Base-by-base conservation (phyloP, 2,797 vertebrate species). In the Diplodus sargus region DNA sequence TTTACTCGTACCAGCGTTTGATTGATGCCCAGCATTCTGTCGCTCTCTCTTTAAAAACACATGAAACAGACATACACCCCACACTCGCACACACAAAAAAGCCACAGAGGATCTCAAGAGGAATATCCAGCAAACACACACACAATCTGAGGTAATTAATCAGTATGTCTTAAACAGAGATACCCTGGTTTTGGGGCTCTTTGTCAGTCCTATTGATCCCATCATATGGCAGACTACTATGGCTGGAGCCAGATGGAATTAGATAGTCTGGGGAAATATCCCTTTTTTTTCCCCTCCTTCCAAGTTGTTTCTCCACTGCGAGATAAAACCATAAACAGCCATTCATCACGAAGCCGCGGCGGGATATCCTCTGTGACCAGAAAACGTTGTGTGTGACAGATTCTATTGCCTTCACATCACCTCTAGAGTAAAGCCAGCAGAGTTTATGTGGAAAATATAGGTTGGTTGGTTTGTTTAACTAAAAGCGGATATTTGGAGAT, bases 261-360 rank as follows among this genome's bases (percentile, higher is more conserved):
- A 51, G 76, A 90, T 80, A 68, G 65, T 89, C 74, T 78, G 76
- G 85, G 82, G 83, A 87, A 81, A 83, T 79, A 68, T 89, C 43
- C 6, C 30, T 34, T 83, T 61, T 82, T 82, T 82, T 77, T 71
- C 28, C 28, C 61, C 30, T 71, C 16, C 69, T 75, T 81, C 77
- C 52, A 80, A 84, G 63, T 86, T 84, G 83, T 90, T 89, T 90
- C 75, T 91, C 67, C 70, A 84, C 82, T 62, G 85, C 52, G 45
- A 89, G 85, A 90, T 87, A 90, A 90, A 89, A 81, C 68, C 76
- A 84, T 58, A 87, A 87, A 86, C 81, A 91, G 30, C 70, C 85
- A 93, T 93, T 93, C 85, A 93, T 90, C 91, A 91, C 51, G 62
- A 78, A 71, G 77, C 69, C 2, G 12, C 47, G 22, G 74, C 83